A percentile compares a stretch with the other conserved stretches of the same genome.
These are phyloP conservation scores for Drosophila austrosaltans DNA, from an alignment of 2,888 invertebrate species.

Conservation along the genomic window DNA sequence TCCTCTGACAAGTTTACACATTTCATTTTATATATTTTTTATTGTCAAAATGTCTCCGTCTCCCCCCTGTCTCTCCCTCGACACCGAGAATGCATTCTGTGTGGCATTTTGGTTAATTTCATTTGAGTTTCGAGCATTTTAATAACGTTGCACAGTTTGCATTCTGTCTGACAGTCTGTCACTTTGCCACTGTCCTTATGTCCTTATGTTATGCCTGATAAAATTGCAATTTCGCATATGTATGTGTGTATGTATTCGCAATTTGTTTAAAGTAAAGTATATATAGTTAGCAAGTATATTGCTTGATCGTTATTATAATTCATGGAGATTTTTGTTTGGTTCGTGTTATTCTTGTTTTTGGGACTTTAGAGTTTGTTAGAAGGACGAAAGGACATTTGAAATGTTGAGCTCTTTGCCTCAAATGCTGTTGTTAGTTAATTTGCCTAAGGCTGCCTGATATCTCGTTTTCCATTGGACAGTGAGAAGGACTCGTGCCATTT, in stretches of 20 bases:
- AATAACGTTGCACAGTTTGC: slow-evolving; percentile 43
- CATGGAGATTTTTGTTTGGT: background rate
- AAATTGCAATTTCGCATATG: too few species aligned
- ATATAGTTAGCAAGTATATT: background rate
- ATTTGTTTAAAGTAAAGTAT: slow-evolving; percentile 3
- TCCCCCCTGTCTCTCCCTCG: background rate
- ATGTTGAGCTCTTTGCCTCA: slow-evolving; percentile 1
- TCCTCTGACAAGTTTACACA: slow-evolving; percentile 46
- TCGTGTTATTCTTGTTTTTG: too few species aligned
- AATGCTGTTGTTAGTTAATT: slow-evolving; percentile 26
- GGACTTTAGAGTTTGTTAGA: background rate
- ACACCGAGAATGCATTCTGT: slow-evolving; percentile 10
- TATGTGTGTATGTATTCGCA: background rate
- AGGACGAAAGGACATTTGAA: slow-evolving; percentile 5
- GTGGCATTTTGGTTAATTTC: slow-evolving; percentile 54
- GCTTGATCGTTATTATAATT: slow-evolving; percentile 10
- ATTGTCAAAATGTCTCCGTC: slow-evolving; percentile 40
- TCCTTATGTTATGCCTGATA: background rate
- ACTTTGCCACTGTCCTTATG: background rate
- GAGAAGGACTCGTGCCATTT: slow-evolving; percentile 15
- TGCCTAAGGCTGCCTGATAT: slow-evolving; percentile 16
- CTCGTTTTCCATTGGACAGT: background rate
- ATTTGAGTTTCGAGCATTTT: slow-evolving; percentile 54
- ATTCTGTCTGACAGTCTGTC: background rate
- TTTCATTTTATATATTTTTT: slow-evolving; percentile 59